Percentiles rank a stretch among this genome's conserved stretches.
phyloP scores from a whole-genome alignment of 35 echinoderm and acorn worm species.

The Eucidaris tribuloides region DNA sequence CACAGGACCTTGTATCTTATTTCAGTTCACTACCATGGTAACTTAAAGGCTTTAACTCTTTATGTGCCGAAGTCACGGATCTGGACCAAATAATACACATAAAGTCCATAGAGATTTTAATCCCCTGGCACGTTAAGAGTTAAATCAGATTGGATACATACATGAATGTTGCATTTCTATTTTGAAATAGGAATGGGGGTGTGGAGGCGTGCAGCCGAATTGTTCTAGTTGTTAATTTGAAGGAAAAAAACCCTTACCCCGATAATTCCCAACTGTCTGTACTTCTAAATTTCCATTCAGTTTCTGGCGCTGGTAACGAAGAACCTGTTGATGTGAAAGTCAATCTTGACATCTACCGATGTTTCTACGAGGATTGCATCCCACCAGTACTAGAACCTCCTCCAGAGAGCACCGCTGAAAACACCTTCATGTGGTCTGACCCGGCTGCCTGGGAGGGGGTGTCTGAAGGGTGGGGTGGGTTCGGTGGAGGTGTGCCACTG shows the following conservation, averaged over 20 bases:
- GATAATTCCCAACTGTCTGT: too few relatives aligned
- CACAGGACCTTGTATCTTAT: too few relatives aligned
- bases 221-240: not conserved
- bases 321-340: not conserved
- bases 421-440: conserved; percentile 47
- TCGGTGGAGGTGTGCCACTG: conserved; percentile 23
- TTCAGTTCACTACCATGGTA: too few relatives aligned
- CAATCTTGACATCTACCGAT: conserved; percentile 45
- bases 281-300: not conserved
- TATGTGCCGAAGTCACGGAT: too few relatives aligned
- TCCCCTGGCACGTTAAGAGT: too few relatives aligned
- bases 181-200: not conserved
- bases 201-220: too few relatives aligned
- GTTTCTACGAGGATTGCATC: conserved; percentile 58
- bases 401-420: conserved; percentile 19
- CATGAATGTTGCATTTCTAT: too few relatives aligned
- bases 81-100: too few relatives aligned
- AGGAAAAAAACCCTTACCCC: too few relatives aligned
- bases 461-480: conserved; percentile 46
- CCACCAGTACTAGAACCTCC: conserved; percentile 36
- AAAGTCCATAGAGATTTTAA: too few relatives aligned
- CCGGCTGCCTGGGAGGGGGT: conserved; percentile 30
- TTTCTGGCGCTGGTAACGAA: conserved; percentile 53
- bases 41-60: too few relatives aligned
- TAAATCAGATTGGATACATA: too few relatives aligned